Base-by-base conservation (phyloP, 2,888 invertebrate genomes). In the Malacosoma neustria region DNA sequence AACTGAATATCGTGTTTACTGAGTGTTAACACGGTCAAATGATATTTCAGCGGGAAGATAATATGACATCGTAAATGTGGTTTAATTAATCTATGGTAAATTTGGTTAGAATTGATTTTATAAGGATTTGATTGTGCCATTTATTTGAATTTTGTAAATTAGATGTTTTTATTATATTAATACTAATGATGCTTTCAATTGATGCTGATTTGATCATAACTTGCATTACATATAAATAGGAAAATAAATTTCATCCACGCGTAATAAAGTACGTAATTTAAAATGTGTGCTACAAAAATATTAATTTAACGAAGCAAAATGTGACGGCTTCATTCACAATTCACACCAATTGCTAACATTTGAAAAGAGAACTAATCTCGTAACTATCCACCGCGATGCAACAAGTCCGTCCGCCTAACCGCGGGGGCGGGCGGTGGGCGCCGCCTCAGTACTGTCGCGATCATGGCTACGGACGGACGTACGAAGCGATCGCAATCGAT, bases 401-500 rank as follows among this genome's bases (percentile, higher is more conserved):
- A 81, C 80, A 81, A 80, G 80, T 81, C 55, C 46, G 54, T 39
- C 46, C 39, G 40, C 41, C 46, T 49, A 45, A 39, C 42, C 39
- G 45, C 39, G n/a, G 46, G 45, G 43, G 32, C 34, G 39, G 49
- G 48, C 45, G 43, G 44, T 44, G 35, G 35, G 36, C 38, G 32
- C 29, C 35, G 13, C 30, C 30, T 81, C 76, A 82, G 84, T 85
- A 76, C 54, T 77, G 75, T 65, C 79, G 80, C 85, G 82, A 87
- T 65, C 65, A 89, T 89, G 89, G 87, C 89, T 51, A 89, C 89
- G 75, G 88, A 89, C 70, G 87, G 88, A 73, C 88, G 89, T 51
- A 87, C 89, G 63, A 91, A 91, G 58, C 90, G 92, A 57, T 92
- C 92, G 62, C 91, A 92, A 60, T 92, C 92, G 61, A 92, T 92